phyloP scores from a whole-genome alignment of 2,888 invertebrate genomes.

The Amblyjoppa fuscipennis region DNA sequence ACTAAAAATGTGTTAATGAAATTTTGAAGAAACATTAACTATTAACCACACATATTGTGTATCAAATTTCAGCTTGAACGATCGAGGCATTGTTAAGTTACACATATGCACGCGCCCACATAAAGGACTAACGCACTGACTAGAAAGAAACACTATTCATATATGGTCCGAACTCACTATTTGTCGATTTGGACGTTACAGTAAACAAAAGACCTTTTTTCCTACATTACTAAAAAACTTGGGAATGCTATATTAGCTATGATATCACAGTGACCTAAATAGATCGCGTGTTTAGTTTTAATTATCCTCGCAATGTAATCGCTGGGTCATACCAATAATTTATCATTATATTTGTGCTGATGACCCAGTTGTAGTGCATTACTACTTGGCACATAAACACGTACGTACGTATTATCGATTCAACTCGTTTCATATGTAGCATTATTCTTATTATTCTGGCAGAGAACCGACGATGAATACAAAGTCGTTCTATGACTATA shows the following conservation, averaged over 20 bases:
- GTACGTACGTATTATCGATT: conserved; percentile 39
- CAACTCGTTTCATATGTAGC: not conserved
- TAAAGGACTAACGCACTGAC: too few relatives aligned
- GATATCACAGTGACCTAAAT: not conserved
- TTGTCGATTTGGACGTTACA: too few relatives aligned
- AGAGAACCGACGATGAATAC: conserved; percentile 1
- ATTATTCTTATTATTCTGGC: conserved; percentile 30
- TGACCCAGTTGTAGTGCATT: conserved; percentile 29
- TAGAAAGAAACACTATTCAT: too few relatives aligned
- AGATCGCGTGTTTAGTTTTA: conserved; percentile 11
- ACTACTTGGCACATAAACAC: conserved; percentile 24
- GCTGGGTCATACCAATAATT: conserved; percentile 13
- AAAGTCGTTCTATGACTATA: conserved; percentile 6
- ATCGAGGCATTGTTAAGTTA: too few relatives aligned
- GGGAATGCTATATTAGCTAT: not conserved
- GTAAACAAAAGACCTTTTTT: too few relatives aligned
- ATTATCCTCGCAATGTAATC: conserved; percentile 30
- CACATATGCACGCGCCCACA: too few relatives aligned
- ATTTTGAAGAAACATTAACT: too few relatives aligned
- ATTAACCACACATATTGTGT: too few relatives aligned
- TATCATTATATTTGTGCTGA: conserved; percentile 38
- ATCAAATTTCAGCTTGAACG: too few relatives aligned
- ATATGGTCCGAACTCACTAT: too few relatives aligned
- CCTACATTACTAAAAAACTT: too few relatives aligned
- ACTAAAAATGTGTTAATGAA: too few relatives aligned